These are phyloP conservation scores for Homarus gammarus DNA, from an alignment of 2,888 invertebrate species.

Conservation along the genomic window DNA sequence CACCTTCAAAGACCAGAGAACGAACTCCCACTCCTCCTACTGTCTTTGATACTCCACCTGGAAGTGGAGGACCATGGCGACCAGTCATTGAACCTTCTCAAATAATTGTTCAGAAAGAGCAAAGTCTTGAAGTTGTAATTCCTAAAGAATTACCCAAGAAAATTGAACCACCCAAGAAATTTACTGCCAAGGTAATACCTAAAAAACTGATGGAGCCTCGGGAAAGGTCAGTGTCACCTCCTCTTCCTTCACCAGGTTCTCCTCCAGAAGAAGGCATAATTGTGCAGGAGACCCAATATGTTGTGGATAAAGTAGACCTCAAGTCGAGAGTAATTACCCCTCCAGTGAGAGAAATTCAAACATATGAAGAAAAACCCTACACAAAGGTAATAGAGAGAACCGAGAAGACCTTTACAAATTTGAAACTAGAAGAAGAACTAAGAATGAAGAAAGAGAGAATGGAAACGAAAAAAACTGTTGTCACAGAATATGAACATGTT, in stretches of 20 bases:
- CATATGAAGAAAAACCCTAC: conserved; percentile 58
- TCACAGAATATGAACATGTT: conserved; percentile 55
- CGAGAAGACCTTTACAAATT: conserved; percentile 66
- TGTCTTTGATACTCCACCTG: conserved; percentile 70
- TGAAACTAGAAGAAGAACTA: conserved; percentile 67
- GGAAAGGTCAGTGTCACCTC: conserved; percentile 53
- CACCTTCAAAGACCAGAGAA: conserved; percentile 76
- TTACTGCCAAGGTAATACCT: not conserved
- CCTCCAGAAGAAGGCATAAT: conserved; percentile 69
- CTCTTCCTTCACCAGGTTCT: conserved; percentile 65
- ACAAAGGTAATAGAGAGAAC: conserved; percentile 74
- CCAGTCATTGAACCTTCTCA: conserved; percentile 61
- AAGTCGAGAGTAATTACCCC: conserved; percentile 53
- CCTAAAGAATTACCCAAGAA: conserved; percentile 54
- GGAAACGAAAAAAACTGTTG: conserved; percentile 68
- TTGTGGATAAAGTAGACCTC: conserved; percentile 66
- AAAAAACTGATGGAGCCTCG: conserved; percentile 5
- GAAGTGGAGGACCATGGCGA: conserved; percentile 65
- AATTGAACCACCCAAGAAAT: conserved; percentile 37
- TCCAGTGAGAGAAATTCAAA: conserved; percentile 47
- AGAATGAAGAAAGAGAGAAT: conserved; percentile 63
- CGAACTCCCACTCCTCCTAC: conserved; percentile 75
- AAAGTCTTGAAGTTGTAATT: conserved; percentile 31
- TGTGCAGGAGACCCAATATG: conserved; percentile 53
- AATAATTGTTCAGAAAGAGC: conserved; percentile 12